Conservation (phyloP, 2,113 vertebrate species). For the Tretioscincus oriximinensis region DNA sequence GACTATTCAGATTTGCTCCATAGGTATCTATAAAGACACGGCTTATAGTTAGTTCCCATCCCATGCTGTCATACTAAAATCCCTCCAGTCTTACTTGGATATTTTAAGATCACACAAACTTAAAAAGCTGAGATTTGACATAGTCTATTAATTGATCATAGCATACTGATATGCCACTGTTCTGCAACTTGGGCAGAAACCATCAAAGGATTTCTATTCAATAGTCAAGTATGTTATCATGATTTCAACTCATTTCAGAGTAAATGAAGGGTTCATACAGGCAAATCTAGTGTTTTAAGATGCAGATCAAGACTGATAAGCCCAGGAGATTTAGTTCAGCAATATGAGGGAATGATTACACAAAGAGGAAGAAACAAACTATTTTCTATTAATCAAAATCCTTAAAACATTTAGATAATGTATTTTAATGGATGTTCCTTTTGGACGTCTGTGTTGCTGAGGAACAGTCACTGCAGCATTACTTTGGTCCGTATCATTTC, state of each 20-base stretch:
- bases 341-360: slow-evolving; percentile 31
- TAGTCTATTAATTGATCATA: too few species aligned
- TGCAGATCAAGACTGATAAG: slow-evolving; percentile 46
- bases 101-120: slow-evolving; percentile 26
- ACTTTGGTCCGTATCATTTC: neutral
- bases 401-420: slow-evolving; percentile 29
- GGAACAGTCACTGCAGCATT: neutral
- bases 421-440: neutral
- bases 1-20: too few species aligned
- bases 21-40: too few species aligned
- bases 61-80: too few species aligned
- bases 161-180: too few species aligned
- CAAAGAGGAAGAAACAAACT: slow-evolving; percentile 32
- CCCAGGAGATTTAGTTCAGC: slow-evolving; percentile 39
- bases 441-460: neutral
- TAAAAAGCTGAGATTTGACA: slow-evolving; percentile 44
- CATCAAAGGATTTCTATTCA: neutral
- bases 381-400: slow-evolving; percentile 31
- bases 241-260: slow-evolving; percentile 46
- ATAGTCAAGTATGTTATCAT: slow-evolving; percentile 47
- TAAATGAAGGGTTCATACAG: slow-evolving; percentile 57
- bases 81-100: too few species aligned
- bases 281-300: slow-evolving; percentile 49
- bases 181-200: too few species aligned
- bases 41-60: too few species aligned